phyloP scores from a whole-genome alignment of 2,113 vertebrate species.

The Sinocyclocheilus rhinocerous region DNA sequence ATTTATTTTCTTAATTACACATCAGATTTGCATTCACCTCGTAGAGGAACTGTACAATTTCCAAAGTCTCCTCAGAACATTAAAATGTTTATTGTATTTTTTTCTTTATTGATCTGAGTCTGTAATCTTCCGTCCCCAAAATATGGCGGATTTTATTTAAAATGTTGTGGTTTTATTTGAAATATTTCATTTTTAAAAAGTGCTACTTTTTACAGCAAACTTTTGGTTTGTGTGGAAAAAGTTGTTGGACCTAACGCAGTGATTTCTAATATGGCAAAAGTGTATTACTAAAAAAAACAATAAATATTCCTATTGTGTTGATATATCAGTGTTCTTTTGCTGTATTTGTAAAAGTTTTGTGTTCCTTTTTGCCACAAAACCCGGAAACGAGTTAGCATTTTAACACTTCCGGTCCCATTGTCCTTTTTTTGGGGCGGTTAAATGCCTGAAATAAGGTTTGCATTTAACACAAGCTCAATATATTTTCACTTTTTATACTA shows the following conservation, averaged over 20 bases:
- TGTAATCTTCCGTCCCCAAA: neutral
- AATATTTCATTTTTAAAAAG: neutral
- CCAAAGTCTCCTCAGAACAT: neutral
- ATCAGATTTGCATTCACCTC: neutral
- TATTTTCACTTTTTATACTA: too few species aligned
- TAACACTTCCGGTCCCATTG: too few species aligned
- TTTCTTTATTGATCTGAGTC: neutral
- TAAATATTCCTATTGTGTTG: neutral
- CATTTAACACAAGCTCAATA: too few species aligned
- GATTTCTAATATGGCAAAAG: slow-evolving; percentile 28
- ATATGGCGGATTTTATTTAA: neutral
- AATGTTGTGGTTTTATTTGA: neutral
- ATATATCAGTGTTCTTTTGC: too few species aligned
- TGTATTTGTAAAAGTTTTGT: too few species aligned
- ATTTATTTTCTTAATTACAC: neutral
- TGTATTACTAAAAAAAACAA: slow-evolving; percentile 32
- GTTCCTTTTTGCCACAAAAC: too few species aligned
- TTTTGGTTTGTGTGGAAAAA: neutral
- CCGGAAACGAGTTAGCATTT: too few species aligned
- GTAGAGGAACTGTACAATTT: too few species aligned
- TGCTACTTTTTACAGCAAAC: too few species aligned
- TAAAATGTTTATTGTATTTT: neutral
- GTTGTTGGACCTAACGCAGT: neutral
- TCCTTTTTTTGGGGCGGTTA: too few species aligned
- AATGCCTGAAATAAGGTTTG: too few species aligned